Evolutionary conservation across 37 sponge, comb jelly and placozoan species (phyloP).

Genomic region (Chondrilla cf. caribensis): DNA sequence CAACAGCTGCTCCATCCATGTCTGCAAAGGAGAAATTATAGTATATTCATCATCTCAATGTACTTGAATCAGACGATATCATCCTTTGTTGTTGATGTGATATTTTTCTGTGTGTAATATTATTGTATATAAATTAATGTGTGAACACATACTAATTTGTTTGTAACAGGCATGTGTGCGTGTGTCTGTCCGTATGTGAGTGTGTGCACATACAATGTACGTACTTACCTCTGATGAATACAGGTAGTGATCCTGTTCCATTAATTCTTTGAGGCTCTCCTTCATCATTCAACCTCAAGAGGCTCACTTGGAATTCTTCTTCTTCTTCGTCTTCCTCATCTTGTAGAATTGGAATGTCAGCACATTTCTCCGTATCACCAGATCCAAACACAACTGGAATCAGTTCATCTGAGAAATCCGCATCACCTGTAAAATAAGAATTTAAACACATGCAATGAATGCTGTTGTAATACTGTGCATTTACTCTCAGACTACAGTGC

Average conservation of each 20-base stretch:
- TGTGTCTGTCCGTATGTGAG: conserved; percentile 5
- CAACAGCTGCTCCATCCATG: background rate
- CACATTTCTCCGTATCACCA: background rate
- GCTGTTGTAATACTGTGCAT: too few species aligned
- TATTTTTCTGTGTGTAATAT: too few species aligned
- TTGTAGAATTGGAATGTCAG: background rate
- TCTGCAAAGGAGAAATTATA: background rate
- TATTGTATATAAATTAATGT: too few species aligned
- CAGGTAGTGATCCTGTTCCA: background rate
- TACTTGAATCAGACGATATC: too few species aligned
- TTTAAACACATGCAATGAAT: too few species aligned
- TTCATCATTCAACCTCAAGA: background rate
- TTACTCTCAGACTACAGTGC: too few species aligned
- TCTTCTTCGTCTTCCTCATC: background rate
- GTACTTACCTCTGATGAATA: conserved; percentile 55
- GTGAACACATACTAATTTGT: too few species aligned
- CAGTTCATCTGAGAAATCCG: too few species aligned
- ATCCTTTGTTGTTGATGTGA: background rate
- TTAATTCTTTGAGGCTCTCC: too few species aligned
- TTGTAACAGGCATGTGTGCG: background rate
- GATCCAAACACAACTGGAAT: too few species aligned
- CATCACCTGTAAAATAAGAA: too few species aligned
- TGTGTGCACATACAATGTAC: background rate
- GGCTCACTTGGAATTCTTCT: background rate
- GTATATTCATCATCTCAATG: too few species aligned